Percentiles rank a stretch among this genome's conserved stretches.
Evolutionary conservation across 2,113 vertebrate genomes (phyloP).

Genomic region (Zapus hudsonius): DNA sequence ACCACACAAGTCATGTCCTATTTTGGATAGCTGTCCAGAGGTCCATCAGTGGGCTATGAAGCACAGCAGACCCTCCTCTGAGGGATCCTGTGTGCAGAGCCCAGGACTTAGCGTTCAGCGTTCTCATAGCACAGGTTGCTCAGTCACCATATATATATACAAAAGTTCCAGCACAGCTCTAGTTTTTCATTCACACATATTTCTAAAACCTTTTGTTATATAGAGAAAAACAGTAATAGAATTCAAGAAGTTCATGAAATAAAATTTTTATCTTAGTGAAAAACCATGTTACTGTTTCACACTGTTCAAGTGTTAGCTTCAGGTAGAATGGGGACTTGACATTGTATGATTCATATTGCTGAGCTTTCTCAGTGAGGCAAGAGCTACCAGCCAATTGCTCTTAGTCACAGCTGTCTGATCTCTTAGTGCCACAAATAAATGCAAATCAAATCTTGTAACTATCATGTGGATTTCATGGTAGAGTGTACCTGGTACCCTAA

Average conservation of each 20-base stretch:
- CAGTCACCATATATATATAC: constrained; percentile 62
- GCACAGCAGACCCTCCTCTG: background rate
- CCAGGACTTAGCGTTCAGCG: background rate
- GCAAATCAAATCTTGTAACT: constrained; percentile 33
- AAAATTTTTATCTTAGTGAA: background rate
- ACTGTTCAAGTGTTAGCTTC: background rate
- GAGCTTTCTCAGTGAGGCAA: background rate
- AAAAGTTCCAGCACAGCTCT: constrained; percentile 39
- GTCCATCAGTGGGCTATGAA: constrained; percentile 67
- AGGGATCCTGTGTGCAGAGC: constrained; percentile 60
- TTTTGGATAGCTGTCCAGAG: background rate
- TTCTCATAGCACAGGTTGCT: rapidly evolving
- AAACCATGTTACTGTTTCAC: constrained; percentile 46
- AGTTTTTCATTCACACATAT: constrained; percentile 67
- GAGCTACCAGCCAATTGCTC: constrained; percentile 70
- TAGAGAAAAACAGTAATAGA: constrained; percentile 57
- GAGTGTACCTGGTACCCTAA: no score
- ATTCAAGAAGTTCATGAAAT: constrained; percentile 31
- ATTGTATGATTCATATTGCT: background rate
- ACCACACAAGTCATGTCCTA: background rate
- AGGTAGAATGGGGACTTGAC: background rate
- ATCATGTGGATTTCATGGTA: constrained; percentile 20
- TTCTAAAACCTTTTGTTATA: constrained; percentile 69
- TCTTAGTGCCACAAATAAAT: constrained; percentile 87
- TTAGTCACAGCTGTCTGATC: constrained; percentile 69